phyloP scores from a whole-genome alignment of 2,888 invertebrate species.

The Catonia carolina region DNA sequence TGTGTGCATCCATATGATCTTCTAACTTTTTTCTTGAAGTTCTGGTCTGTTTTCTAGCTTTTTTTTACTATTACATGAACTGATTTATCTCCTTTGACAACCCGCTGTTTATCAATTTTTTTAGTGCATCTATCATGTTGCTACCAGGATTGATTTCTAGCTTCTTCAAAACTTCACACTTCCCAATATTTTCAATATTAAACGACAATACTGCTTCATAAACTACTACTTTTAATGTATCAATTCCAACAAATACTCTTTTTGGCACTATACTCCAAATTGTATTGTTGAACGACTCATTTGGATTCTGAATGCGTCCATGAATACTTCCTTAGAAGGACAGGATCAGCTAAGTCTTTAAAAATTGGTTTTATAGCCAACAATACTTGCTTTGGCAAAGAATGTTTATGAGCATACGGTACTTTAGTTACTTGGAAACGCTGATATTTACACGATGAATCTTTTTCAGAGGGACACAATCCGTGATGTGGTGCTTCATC shows the following conservation, averaged over 20 bases:
- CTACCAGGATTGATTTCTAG: too few relatives aligned
- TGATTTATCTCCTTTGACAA: too few relatives aligned
- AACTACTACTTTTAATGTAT: not conserved
- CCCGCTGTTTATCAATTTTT: too few relatives aligned
- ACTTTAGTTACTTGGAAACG: not conserved
- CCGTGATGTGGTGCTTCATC: not conserved
- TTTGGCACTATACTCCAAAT: not conserved
- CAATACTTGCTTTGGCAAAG: not conserved
- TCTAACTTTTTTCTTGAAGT: too few relatives aligned
- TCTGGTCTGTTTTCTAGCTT: too few relatives aligned
- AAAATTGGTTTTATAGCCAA: not conserved
- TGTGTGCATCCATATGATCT: too few relatives aligned
- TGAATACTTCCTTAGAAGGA: not conserved
- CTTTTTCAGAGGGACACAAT: not conserved
- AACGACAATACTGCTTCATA: not conserved
- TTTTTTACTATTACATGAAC: too few relatives aligned
- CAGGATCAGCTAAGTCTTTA: not conserved
- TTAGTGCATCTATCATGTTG: too few relatives aligned
- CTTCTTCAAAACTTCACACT: too few relatives aligned
- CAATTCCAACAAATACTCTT: not conserved
- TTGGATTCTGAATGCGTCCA: not conserved
- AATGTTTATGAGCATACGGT: not conserved
- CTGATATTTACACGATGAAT: not conserved
- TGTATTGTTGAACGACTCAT: constrained; percentile 1
- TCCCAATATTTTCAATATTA: not conserved